Evolutionary conservation across 2,797 vertebrate species (phyloP).

Genomic region (Enteromius anoplus): DNA sequence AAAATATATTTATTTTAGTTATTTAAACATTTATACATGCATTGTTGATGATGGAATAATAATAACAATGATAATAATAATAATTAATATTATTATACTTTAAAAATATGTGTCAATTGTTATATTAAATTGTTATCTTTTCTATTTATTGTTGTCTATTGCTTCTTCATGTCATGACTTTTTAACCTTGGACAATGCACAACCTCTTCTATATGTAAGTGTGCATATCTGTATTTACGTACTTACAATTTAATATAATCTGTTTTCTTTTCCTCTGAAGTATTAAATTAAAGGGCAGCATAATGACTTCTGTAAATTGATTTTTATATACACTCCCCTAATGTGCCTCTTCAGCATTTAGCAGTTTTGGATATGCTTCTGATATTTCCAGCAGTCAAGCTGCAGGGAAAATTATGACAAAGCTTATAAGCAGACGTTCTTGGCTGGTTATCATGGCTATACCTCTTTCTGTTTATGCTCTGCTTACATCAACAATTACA

Average conservation of each 20-base stretch:
- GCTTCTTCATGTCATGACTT: not conserved
- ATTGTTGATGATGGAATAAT: not conserved
- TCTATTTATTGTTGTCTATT: not conserved
- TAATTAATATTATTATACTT: not conserved
- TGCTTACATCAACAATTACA: constrained; percentile 66
- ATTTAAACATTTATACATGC: not conserved
- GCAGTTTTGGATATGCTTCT: constrained; percentile 33
- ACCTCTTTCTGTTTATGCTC: constrained; percentile 69
- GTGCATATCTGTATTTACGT: not conserved
- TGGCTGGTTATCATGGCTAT: constrained; percentile 57
- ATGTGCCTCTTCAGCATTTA: constrained; percentile 26
- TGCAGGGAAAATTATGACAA: constrained; percentile 53
- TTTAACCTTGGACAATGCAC: not conserved
- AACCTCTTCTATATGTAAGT: not conserved
- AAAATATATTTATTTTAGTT: not conserved
- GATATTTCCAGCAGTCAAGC: constrained; percentile 50
- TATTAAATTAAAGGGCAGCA: not conserved
- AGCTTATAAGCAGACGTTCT: constrained; percentile 58
- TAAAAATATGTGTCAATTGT: not conserved
- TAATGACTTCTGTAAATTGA: not conserved
- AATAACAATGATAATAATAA: too few relatives aligned
- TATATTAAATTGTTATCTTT: not conserved
- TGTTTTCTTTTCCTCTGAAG: not conserved
- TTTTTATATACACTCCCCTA: constrained; percentile 12
- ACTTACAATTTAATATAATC: not conserved